Conservation (phyloP, 2,797 vertebrate genomes). For the Anableps anableps region DNA sequence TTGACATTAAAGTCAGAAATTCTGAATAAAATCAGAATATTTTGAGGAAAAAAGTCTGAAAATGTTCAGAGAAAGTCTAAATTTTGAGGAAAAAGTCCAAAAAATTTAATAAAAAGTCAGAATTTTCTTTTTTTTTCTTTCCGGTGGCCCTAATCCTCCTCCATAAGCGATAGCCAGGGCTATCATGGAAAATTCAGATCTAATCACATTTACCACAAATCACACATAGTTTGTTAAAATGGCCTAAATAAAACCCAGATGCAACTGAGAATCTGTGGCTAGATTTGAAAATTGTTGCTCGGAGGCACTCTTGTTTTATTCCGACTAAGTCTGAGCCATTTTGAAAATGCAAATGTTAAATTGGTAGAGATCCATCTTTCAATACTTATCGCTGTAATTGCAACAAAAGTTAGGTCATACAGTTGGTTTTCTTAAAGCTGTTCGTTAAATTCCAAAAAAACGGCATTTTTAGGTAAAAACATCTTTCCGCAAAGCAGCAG, state of each 20-base stretch:
- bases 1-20: too few relatives aligned
- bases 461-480: not conserved
- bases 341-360: not conserved
- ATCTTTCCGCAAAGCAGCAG: not conserved
- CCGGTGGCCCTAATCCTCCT: too few relatives aligned
- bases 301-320: not conserved
- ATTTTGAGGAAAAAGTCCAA: not conserved
- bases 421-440: not conserved
- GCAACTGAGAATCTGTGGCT: not conserved
- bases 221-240: not conserved
- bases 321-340: not conserved
- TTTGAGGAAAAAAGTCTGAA: not conserved
- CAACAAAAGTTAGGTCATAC: not conserved
- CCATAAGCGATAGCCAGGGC: too few relatives aligned
- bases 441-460: constrained; percentile 3
- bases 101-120: too few relatives aligned
- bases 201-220: too few relatives aligned
- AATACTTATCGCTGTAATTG: not conserved
- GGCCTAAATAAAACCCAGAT: not conserved
- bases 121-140: too few relatives aligned
- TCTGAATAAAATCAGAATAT: not conserved
- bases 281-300: not conserved
- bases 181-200: too few relatives aligned
- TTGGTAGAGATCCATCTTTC: not conserved
- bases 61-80: too few relatives aligned